phyloP scores from a whole-genome alignment of 2,797 vertebrate genomes.

The Acipenser ruthenus region DNA sequence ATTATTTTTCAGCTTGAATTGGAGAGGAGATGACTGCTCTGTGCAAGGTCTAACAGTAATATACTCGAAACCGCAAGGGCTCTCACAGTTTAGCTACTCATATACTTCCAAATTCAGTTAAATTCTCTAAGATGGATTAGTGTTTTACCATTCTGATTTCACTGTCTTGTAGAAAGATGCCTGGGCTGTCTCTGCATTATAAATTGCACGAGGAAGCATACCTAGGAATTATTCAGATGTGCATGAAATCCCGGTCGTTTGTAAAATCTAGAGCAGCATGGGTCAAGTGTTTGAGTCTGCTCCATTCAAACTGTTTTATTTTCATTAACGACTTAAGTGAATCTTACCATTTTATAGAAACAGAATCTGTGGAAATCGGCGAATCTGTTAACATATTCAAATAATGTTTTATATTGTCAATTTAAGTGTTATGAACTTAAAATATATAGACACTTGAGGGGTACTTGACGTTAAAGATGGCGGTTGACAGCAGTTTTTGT shows the following conservation, averaged over 20 bases:
- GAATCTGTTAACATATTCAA: conserved; percentile 32
- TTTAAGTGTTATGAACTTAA: conserved; percentile 86
- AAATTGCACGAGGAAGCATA: conserved; percentile 14
- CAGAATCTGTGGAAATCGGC: conserved; percentile 39
- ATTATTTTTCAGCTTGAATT: conserved; percentile 31
- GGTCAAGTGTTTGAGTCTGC: conserved; percentile 56
- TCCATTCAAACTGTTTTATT: conserved; percentile 52
- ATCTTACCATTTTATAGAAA: conserved; percentile 73
- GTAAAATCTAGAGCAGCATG: conserved; percentile 57
- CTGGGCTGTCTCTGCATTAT: conserved; percentile 29
- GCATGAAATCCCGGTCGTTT: conserved; percentile 61
- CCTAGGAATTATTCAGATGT: conserved; percentile 46
- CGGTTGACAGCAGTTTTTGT: conserved; percentile 37
- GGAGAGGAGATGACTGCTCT: conserved; percentile 47
- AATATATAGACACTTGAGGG: conserved; percentile 55
- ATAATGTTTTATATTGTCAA: conserved; percentile 28
- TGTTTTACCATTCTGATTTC: conserved; percentile 32
- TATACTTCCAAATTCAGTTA: conserved; percentile 64
- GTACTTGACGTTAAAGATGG: conserved; percentile 58
- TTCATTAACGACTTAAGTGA: conserved; percentile 36
- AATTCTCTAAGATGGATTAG: conserved; percentile 36
- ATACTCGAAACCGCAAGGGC: conserved; percentile 50
- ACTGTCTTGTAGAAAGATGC: conserved; percentile 41
- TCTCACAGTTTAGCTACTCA: conserved; percentile 57
- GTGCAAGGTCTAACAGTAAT: conserved; percentile 52